Evolutionary conservation across 2,797 vertebrate genomes (phyloP).

Genomic region (Cirrhinus mrigala): DNA sequence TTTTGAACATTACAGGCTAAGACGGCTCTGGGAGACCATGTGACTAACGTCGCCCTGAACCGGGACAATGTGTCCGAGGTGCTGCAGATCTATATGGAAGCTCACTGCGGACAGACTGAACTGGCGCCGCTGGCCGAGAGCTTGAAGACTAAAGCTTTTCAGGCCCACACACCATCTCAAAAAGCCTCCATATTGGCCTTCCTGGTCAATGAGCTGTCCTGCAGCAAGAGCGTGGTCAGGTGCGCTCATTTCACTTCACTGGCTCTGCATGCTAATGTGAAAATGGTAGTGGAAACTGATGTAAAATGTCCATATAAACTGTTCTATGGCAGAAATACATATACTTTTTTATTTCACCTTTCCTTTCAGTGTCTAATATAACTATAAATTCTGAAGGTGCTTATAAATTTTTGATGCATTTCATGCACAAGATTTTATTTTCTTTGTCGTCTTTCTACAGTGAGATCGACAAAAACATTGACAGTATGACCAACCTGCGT

Average conservation of each 20-base stretch:
- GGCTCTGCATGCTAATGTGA: background rate
- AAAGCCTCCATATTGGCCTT: constrained; percentile 91
- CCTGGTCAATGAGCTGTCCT: constrained; percentile 93
- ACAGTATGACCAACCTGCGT: constrained; percentile 94
- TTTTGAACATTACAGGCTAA: constrained; percentile 79
- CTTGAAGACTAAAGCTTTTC: constrained; percentile 93
- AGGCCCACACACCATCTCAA: constrained; percentile 89
- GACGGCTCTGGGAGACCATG: constrained; percentile 90
- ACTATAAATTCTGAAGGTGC: background rate
- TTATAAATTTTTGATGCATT: background rate
- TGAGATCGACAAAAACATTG: constrained; percentile 97
- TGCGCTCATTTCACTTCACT: constrained; percentile 65
- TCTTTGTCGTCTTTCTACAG: constrained; percentile 78
- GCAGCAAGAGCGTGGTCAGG: constrained; percentile 94
- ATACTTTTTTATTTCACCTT: background rate
- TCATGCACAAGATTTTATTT: background rate
- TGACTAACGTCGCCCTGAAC: constrained; percentile 90
- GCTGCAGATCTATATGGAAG: constrained; percentile 94
- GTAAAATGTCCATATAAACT: background rate
- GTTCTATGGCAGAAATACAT: background rate
- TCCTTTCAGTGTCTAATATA: background rate
- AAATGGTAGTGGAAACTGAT: background rate
- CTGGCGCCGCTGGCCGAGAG: constrained; percentile 85
- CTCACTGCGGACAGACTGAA: constrained; percentile 85
- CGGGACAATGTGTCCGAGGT: constrained; percentile 94